These are phyloP conservation scores for Parazoanthus swiftii DNA, from an alignment of 92 coral and sea anemone species.

Conservation along the genomic window DNA sequence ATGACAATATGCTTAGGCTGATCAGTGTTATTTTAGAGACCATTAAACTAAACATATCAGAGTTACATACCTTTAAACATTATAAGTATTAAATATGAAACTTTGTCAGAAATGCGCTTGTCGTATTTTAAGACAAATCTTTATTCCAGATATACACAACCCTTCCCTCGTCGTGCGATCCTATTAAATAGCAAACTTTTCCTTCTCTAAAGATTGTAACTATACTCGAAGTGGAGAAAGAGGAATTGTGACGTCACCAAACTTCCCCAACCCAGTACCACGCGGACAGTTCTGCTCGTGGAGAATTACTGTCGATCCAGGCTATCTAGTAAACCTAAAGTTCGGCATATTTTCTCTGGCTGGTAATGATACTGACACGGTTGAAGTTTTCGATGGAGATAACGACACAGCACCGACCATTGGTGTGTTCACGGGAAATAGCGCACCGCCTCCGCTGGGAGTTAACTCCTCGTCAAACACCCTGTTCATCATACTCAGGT, in stretches of 20 bases:
- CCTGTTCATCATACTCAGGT: slow-evolving; percentile 16
- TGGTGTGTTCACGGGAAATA: background rate
- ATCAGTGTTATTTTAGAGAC: too few relatives aligned
- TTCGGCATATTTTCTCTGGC: slow-evolving; percentile 5
- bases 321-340: slow-evolving; percentile 9
- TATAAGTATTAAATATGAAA: too few relatives aligned
- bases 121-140: too few relatives aligned
- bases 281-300: slow-evolving; percentile 35
- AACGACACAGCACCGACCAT: background rate
- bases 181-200: too few relatives aligned
- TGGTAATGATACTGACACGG: background rate
- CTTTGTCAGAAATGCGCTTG: too few relatives aligned
- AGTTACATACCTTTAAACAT: too few relatives aligned
- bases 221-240: background rate
- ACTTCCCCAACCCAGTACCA: slow-evolving; percentile 9
- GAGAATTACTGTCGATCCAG: slow-evolving; percentile 23
- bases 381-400: slow-evolving; percentile 11
- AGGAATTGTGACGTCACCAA: background rate
- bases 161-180: too few relatives aligned
- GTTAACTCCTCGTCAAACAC: slow-evolving; percentile 15
- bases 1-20: slow-evolving; percentile 1
- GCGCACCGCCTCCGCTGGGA: slow-evolving; percentile 12
- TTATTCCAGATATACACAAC: too few relatives aligned
- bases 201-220: slow-evolving; percentile 8
- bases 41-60: too few relatives aligned